Base-by-base conservation (phyloP, 2,888 invertebrate species). In the Drosophila nr. perissopoda region DNA sequence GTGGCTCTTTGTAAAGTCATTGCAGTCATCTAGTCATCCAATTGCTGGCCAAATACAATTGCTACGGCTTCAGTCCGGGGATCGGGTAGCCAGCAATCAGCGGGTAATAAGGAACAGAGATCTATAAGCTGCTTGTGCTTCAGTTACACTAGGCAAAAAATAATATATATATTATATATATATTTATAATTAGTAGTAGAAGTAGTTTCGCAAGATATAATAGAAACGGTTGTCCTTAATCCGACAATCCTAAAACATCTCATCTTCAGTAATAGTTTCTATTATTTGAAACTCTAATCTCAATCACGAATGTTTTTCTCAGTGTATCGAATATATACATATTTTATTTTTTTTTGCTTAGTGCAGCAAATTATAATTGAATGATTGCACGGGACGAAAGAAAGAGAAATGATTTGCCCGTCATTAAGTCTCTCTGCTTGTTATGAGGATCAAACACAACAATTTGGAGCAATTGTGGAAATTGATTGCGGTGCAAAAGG, bases 331-430 rank as follows among this genome's bases (percentile, higher is more conserved):
- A 27, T 27, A n/a, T n/a, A 38, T 56, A 18, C 5, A 8, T 8
- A 56, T 13, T 27, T 4, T n/a, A 11, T 21, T 53, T 8, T 13
- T 2, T 27, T 13, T 27, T 38, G 68, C 33, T 18, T 60, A 60
- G 81, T 53, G 67, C 68, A 73, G 83, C 69, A 72, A 74, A 90
- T 90, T 83, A 87, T 88, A 87, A 87, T 87, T 86, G 87, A 87
- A 86, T 90, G 89, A 86, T 90, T 86, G 90, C 90, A 87, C 77
- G 84, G 76, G 42, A 42, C 38, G 57, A 57, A 40, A 10, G 29
- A 57, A 18, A 18, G 42, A 58, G 67, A 61, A 88, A 73, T 78
- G 83, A 87, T 87, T 87, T 90, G 79, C 77, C 76, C 83, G 81
- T 88, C 89, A 90, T 90, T 88, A 83, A 82, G 67, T 68, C 68